Evolutionary conservation across 1,140 invertebrate genomes (phyloP).

Genomic region (Dryas iulia): DNA sequence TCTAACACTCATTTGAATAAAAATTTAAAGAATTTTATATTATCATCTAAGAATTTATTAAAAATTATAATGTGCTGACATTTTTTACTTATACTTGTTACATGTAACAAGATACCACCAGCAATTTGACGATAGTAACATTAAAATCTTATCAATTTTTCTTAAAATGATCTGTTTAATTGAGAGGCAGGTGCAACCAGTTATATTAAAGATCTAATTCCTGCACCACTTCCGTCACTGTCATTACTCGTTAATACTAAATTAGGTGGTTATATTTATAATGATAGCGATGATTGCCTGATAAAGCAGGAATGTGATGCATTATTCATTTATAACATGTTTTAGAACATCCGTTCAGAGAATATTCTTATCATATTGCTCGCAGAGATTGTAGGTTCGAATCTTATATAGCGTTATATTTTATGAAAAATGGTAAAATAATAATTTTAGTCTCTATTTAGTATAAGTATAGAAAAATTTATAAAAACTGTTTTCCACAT

Average conservation of each 20-base stretch:
- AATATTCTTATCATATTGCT: background rate
- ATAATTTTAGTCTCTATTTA: no score
- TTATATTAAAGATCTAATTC: conserved; percentile 8
- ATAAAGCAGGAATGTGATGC: background rate
- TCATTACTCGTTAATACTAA: conserved; percentile 16
- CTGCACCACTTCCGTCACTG: conserved; percentile 15
- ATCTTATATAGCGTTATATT: no score
- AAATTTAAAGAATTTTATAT: no score
- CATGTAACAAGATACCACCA: background rate
- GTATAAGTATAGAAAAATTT: no score
- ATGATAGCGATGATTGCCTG: background rate
- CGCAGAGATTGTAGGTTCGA: background rate
- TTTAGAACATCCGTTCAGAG: background rate
- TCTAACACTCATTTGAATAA: no score
- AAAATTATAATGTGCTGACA: background rate
- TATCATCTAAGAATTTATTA: background rate
- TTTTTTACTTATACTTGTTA: background rate
- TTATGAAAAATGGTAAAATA: no score
- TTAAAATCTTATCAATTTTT: conserved; percentile 6
- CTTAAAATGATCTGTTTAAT: conserved; percentile 20
- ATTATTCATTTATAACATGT: background rate
- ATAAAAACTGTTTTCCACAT: no score
- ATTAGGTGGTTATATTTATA: conserved; percentile 9
- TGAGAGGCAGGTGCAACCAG: conserved; percentile 21
- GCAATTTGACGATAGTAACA: conserved; percentile 3